phyloP scores from a whole-genome alignment of 2,797 vertebrate genomes.

The Champsocephalus esox region DNA sequence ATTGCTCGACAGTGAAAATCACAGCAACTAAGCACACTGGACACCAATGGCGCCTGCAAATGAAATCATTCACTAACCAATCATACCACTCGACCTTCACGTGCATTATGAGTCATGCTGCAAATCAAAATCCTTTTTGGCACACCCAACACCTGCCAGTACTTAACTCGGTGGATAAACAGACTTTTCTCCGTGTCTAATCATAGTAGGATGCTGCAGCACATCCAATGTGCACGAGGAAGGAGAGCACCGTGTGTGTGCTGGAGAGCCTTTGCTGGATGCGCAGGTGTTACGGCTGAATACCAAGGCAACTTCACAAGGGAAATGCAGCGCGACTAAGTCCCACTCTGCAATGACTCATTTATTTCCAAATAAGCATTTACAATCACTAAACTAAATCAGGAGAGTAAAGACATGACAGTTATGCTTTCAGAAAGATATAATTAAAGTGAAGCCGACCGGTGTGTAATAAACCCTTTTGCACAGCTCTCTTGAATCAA shows the following conservation, averaged over 20 bases:
- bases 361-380: slow-evolving; percentile 60
- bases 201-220: slow-evolving; percentile 19
- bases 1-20: slow-evolving; percentile 31
- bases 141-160: slow-evolving; percentile 45
- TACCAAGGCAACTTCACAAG: slow-evolving; percentile 54
- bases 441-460: slow-evolving; percentile 41
- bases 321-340: slow-evolving; percentile 50
- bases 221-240: slow-evolving; percentile 40
- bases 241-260: slow-evolving; percentile 39
- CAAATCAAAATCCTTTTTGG: slow-evolving; percentile 43
- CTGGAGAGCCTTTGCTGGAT: slow-evolving; percentile 48
- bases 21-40: slow-evolving; percentile 2
- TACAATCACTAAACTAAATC: slow-evolving; percentile 52
- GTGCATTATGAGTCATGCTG: slow-evolving; percentile 38
- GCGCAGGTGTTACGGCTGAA: slow-evolving; percentile 69
- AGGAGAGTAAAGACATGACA: slow-evolving; percentile 38
- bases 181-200: slow-evolving; percentile 26
- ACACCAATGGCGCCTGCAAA: slow-evolving; percentile 40
- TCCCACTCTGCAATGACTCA: slow-evolving; percentile 49
- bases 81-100: slow-evolving; percentile 39
- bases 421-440: slow-evolving; percentile 39
- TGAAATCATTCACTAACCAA: slow-evolving; percentile 54
- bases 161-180: slow-evolving; percentile 47
- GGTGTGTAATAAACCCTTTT: slow-evolving; percentile 54
- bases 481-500: slow-evolving; percentile 59